Conservation (phyloP, 2,888 invertebrate genomes). For the Boloria selene region DNA sequence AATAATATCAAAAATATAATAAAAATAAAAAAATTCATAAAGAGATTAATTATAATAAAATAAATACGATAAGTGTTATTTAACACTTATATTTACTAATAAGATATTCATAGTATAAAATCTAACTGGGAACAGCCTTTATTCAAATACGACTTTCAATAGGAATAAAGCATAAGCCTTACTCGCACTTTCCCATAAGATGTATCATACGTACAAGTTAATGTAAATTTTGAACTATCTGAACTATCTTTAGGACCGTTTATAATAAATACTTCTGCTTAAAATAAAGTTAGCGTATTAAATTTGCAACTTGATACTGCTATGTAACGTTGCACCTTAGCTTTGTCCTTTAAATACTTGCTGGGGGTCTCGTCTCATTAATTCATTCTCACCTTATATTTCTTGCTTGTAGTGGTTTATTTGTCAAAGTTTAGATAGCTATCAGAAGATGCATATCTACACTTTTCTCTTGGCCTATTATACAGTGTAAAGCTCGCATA, state of each 20-base stretch:
- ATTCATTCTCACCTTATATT: conserved; percentile 41
- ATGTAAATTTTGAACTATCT: conserved; percentile 30
- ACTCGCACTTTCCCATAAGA: conserved; percentile 18
- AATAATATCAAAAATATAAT: too few species aligned
- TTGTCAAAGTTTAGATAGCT: conserved; percentile 37
- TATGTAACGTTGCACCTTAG: conserved; percentile 36
- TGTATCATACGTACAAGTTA: conserved; percentile 13
- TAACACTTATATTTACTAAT: too few species aligned
- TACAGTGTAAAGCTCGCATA: conserved; percentile 22
- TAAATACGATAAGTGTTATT: too few species aligned
- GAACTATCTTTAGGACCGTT: conserved; percentile 24
- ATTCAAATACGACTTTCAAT: conserved; percentile 9
- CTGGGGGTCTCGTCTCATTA: conserved; percentile 39
- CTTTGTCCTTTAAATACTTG: conserved; percentile 38
- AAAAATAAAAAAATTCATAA: too few species aligned
- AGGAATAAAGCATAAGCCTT: background rate
- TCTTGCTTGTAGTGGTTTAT: conserved; percentile 38
- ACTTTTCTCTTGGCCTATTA: conserved; percentile 21
- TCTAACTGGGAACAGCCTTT: conserved; percentile 6
- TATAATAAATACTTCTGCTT: conserved; percentile 33
- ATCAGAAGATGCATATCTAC: conserved; percentile 39
- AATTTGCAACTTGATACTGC: conserved; percentile 37
- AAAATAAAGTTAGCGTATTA: conserved; percentile 37
- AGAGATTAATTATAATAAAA: too few species aligned
- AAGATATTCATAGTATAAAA: background rate